Conservation (phyloP, 2,113 vertebrate species). For the Oenanthe melanoleuca region DNA sequence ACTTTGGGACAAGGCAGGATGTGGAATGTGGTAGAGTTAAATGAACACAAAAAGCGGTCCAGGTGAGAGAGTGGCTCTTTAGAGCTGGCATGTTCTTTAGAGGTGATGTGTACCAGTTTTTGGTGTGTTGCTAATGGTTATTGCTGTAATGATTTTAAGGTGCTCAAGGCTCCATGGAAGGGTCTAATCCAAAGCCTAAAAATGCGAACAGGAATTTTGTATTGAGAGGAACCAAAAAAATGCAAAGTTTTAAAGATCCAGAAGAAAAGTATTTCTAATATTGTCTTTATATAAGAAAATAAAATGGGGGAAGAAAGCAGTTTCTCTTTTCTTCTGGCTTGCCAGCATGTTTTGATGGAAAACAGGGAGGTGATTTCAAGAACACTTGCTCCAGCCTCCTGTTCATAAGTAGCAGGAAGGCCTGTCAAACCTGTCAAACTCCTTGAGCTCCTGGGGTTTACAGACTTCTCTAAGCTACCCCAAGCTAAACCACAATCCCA, state of each 20-base stretch:
- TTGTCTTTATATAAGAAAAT: not conserved
- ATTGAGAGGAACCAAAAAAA: not conserved
- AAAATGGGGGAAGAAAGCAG: not conserved
- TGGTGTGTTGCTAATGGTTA: not conserved
- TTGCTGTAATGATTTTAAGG: not conserved
- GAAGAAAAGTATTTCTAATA: not conserved
- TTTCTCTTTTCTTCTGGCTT: not conserved
- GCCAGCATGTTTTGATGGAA: not conserved
- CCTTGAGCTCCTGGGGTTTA: conserved; percentile 55
- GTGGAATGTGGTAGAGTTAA: not conserved
- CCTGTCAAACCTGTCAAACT: conserved; percentile 49
- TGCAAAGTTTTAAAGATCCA: not conserved
- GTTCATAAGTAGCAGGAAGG: conserved; percentile 2
- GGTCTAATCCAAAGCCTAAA: not conserved
- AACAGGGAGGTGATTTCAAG: not conserved
- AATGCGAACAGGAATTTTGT: not conserved
- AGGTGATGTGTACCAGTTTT: not conserved
- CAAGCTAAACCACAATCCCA: conserved; percentile 67
- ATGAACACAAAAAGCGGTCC: not conserved
- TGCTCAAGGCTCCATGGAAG: not conserved
- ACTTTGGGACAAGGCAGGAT: not conserved
- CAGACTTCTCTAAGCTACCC: conserved; percentile 59
- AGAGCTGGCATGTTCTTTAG: not conserved
- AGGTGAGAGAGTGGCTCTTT: not conserved
- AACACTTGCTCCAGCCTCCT: conserved; percentile 1